Evolutionary conservation across 1,140 invertebrate genomes (phyloP), one percentile per base, ranked within the genome.

Genomic region (Dinoponera quadriceps): DNA sequence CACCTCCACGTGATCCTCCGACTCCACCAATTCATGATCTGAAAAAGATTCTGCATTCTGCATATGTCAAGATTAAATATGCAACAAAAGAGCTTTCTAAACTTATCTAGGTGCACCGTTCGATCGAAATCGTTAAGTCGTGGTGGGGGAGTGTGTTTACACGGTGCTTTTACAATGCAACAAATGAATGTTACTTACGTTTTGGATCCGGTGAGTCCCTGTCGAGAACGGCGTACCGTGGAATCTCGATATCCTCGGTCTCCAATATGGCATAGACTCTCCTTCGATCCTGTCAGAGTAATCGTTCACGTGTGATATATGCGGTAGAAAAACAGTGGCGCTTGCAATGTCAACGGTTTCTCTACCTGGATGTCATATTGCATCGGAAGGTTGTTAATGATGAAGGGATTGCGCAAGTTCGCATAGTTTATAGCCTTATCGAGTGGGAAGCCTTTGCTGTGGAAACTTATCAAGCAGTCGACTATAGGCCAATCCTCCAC

Each of bases 361-460:
- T 59, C 89, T 94, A 96, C 97, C 95, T 98, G 98, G 81, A 99
- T 98, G 92, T 99, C 98, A 95, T 98, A 99, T 93, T 99, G 99
- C 97, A 99, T 99, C 88, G 98, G 97, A 80, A 99, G 96, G 95
- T 99, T 99, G 94, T 99, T 99, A 71, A 99, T 98, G 73, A 99
- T 97, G 93, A 99, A 99, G 0, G 99, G 99, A 93, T 98, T 98
- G 73, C 98, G 95, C 63, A 99, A 95, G 91, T 98, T 97, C 44
- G 98, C 97, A 95, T 99, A 99, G 90, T 97, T 97, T 89, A 99
- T 98, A n/a, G 99, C 99, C 95, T 99, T 99, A 90, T 99, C 98
- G 77, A 99, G 95, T 4, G 98, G 99, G 95, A 99, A 99, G 90
- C 99, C 98, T 95, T 99, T 98, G 1, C 99, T 99, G 94, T 99